Evolutionary conservation across 2,113 vertebrate genomes (phyloP).

Genomic region (Arizona elegans): DNA sequence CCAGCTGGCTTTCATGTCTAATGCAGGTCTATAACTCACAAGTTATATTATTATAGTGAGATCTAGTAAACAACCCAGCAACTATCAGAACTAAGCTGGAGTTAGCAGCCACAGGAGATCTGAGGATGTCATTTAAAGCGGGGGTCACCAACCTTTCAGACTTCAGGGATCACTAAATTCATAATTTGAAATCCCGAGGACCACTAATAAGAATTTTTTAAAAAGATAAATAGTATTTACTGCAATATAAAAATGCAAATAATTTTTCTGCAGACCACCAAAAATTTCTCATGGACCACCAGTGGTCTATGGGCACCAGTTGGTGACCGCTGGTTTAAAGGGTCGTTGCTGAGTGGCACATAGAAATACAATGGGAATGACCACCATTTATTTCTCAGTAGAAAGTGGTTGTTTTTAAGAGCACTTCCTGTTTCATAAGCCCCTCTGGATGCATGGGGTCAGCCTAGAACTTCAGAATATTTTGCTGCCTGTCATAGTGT

Average conservation of each 20-base stretch:
- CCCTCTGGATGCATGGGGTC: background rate
- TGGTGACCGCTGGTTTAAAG: too few species aligned
- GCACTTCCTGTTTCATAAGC: background rate
- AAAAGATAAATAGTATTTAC: too few species aligned
- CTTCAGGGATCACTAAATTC: too few species aligned
- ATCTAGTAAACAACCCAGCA: background rate
- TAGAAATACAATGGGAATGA: background rate
- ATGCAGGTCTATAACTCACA: background rate
- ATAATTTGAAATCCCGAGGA: too few species aligned
- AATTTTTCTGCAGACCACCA: too few species aligned
- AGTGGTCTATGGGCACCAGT: too few species aligned
- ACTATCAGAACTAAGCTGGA: background rate
- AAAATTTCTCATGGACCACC: too few species aligned
- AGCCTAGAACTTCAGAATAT: background rate
- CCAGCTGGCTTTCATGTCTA: background rate
- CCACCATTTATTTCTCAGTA: background rate
- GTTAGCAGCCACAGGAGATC: background rate
- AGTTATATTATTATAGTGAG: background rate
- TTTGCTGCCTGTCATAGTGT: background rate
- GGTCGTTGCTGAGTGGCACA: background rate
- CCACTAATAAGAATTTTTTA: too few species aligned
- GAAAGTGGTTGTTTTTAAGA: background rate
- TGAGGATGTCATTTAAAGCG: background rate
- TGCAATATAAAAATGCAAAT: too few species aligned
- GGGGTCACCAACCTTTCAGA: too few species aligned